Evolutionary conservation across 2,113 vertebrate genomes (phyloP).

Genomic region (Ptychochromis oligacanthus): DNA sequence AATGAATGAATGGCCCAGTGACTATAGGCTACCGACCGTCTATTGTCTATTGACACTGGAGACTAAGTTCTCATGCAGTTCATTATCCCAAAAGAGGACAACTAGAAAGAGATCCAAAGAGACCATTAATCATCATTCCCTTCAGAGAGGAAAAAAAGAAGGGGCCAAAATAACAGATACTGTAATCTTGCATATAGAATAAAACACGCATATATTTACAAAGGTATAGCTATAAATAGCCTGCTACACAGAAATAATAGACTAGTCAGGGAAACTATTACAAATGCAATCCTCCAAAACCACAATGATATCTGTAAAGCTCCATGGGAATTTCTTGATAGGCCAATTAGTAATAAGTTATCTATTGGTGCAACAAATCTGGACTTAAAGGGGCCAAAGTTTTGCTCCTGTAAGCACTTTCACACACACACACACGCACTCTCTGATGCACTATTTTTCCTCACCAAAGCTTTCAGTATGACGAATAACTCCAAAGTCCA

Average conservation of each 20-base stretch:
- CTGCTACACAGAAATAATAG: not conserved
- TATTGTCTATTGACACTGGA: constrained; percentile 75
- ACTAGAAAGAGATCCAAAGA: constrained; percentile 73
- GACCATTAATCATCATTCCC: constrained; percentile 78
- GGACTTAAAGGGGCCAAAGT: constrained; percentile 40
- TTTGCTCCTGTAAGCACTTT: constrained; percentile 53
- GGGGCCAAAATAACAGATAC: constrained; percentile 54
- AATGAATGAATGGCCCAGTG: constrained; percentile 72
- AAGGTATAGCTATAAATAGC: not conserved
- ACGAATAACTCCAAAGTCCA: constrained; percentile 71
- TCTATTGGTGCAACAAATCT: constrained; percentile 13
- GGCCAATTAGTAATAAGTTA: constrained; percentile 29
- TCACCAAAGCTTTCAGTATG: constrained; percentile 44
- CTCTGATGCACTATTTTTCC: not conserved
- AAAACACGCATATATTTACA: constrained; percentile 7
- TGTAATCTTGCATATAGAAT: constrained; percentile 48
- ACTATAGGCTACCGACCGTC: constrained; percentile 74
- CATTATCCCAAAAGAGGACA: constrained; percentile 75
- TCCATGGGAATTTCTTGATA: not conserved
- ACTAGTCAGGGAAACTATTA: not conserved
- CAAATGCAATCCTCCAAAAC: not conserved
- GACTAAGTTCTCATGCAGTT: constrained; percentile 80
- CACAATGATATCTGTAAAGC: constrained; percentile 19
- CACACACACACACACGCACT: not conserved
- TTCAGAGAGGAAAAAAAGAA: constrained; percentile 58